Base-by-base conservation (phyloP, 2,797 vertebrate species). In the Molossus molossus region DNA sequence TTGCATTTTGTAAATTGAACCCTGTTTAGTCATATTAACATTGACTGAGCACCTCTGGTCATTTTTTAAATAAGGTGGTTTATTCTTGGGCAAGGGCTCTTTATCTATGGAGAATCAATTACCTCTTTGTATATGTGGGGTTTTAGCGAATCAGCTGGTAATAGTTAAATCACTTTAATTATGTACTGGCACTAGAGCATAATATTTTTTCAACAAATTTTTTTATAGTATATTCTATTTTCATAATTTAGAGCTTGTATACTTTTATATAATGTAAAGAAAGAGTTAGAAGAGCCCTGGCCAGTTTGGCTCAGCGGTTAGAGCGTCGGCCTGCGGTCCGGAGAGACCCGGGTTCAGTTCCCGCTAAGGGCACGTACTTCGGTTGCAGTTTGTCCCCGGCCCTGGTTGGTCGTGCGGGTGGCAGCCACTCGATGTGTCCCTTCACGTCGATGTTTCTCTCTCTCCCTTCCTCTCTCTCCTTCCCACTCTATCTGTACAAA, bases 1-100 rank as follows among this genome's bases (percentile, higher is more conserved):
- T 83, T 96, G 29, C 64, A 86, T 95, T 45, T 85, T 94, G 29
- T 98, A 98, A 98, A 98, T 98, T 98, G 98, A 98, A 98, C 98
- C 97, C 97, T 99, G 98, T 97, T 98, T 97, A 91, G 48, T 94
- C 95, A 75, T 73, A 77, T 97, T 96, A 94, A 96, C 88, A 85
- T 90, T 98, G 96, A 84, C 77, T 98, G 96, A 79, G 83, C 84
- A 20, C 60, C 21, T 85, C 80, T 95, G 80, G 81, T 96, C 18
- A 70, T 67, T 94, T 95, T 96, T 95, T 91, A 93, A 97, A 85
- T 60, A 96, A 33, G 76, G 8, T 96, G 86, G 88, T 97, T 95
- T 95, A 64, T 90, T 97, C 93, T 96, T 77, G 87, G 96, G 97
- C 87, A 87, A 95, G 60, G 73, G 33, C 50, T 89, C 70, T 97